Conservation (phyloP, 2,888 invertebrate genomes). For the Agelastica alni region DNA sequence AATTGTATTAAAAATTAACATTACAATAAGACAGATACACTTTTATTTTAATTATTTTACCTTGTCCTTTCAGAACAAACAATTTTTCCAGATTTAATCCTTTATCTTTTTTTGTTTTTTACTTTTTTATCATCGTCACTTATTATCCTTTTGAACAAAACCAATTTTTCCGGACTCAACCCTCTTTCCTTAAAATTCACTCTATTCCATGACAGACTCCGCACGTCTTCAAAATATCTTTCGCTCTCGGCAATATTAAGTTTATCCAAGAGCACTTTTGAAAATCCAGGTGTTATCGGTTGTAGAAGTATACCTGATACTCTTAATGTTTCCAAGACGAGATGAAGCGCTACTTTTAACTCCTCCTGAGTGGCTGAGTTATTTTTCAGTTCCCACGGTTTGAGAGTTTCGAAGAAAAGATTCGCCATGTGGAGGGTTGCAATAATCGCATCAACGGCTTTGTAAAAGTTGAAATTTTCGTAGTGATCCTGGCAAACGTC, state of each 20-base stretch:
- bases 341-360: conserved; percentile 74
- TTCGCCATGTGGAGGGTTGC: conserved; percentile 78
- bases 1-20: no score
- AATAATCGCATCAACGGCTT: conserved; percentile 79
- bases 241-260: conserved; percentile 58
- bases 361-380: conserved; percentile 59
- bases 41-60: no score
- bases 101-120: conserved; percentile 1
- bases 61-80: no score
- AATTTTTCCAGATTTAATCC: no score
- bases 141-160: conserved; percentile 50
- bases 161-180: conserved; percentile 40
- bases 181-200: conserved; percentile 36
- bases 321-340: conserved; percentile 84
- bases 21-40: no score
- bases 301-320: conserved; percentile 79
- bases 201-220: conserved; percentile 47
- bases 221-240: conserved; percentile 60
- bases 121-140: conserved; percentile 34
- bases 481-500: conserved; percentile 72
- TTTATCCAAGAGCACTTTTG: conserved; percentile 71
- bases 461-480: conserved; percentile 77
- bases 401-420: conserved; percentile 80
- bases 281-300: conserved; percentile 81
- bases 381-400: conserved; percentile 88